Conservation (phyloP, 1,140 invertebrate species). For the Diachasma alloeum region DNA sequence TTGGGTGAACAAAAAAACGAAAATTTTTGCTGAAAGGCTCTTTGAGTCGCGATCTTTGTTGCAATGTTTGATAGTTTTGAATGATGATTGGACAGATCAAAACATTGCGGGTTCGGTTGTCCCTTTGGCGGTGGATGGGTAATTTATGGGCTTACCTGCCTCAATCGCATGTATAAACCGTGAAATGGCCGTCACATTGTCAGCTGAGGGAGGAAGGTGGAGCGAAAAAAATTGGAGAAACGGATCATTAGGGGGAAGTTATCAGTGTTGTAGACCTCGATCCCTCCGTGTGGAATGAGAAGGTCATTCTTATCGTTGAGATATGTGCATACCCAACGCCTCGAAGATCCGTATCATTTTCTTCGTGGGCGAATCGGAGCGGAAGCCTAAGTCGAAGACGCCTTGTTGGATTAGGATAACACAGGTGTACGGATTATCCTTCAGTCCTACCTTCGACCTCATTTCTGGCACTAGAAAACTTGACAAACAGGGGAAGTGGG, state of each 20-base stretch:
- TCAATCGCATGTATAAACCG: neutral
- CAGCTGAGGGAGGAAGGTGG: neutral
- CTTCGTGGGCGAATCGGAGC: conserved; percentile 10
- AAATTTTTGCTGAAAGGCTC: neutral
- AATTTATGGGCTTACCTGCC: conserved; percentile 46
- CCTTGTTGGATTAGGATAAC: conserved; percentile 9
- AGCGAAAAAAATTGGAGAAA: too few species aligned
- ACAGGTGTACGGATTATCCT: conserved; percentile 23
- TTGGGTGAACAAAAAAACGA: neutral
- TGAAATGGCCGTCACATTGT: neutral
- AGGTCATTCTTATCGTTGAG: neutral
- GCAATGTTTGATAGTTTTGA: neutral
- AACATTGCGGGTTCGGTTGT: conserved; percentile 46
- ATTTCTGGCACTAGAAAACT: neutral
- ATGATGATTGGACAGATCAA: conserved; percentile 31
- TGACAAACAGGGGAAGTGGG: neutral
- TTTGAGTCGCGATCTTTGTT: too few species aligned
- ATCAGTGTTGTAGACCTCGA: conserved; percentile 34
- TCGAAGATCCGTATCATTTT: neutral
- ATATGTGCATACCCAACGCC: neutral
- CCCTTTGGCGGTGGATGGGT: conserved; percentile 4
- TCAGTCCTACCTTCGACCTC: neutral
- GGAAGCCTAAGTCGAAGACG: conserved; percentile 7
- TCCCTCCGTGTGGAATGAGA: neutral
- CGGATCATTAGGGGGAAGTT: conserved; percentile 50